Percentiles rank a stretch among this genome's conserved stretches.
Conservation (phyloP, 2,113 vertebrate species). For the Tangachromis dhanisi region DNA sequence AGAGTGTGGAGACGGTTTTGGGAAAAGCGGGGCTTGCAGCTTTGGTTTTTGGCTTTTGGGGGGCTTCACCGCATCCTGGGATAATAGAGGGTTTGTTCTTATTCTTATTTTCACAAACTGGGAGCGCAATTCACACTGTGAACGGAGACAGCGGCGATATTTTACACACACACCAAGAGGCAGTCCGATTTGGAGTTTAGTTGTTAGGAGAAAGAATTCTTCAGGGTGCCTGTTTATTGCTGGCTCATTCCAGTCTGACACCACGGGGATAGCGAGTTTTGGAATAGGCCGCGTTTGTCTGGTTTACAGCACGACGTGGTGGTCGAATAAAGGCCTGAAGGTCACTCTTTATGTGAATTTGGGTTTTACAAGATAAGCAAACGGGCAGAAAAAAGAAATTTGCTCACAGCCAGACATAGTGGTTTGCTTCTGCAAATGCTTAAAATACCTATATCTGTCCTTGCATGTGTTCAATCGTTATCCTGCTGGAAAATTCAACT, state of each 20-base stretch:
- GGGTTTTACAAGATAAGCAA: neutral
- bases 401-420: neutral
- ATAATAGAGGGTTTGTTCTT: neutral
- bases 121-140: neutral
- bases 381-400: neutral
- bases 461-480: neutral
- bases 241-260: neutral
- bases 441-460: neutral
- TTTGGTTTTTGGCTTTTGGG: neutral
- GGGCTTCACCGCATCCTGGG: neutral
- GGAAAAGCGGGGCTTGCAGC: neutral
- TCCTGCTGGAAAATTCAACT: neutral
- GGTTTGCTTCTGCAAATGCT: neutral
- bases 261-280: neutral
- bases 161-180: neutral
- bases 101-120: constrained; percentile 18
- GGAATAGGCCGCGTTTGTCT: neutral
- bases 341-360: neutral
- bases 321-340: neutral
- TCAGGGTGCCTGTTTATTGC: neutral
- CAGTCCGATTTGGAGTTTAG: constrained; percentile 8
- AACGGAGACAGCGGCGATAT: neutral
- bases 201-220: neutral
- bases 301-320: neutral
- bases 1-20: neutral